Conservation (phyloP, 2,797 vertebrate genomes). For the Bovichtus diacanthus region DNA sequence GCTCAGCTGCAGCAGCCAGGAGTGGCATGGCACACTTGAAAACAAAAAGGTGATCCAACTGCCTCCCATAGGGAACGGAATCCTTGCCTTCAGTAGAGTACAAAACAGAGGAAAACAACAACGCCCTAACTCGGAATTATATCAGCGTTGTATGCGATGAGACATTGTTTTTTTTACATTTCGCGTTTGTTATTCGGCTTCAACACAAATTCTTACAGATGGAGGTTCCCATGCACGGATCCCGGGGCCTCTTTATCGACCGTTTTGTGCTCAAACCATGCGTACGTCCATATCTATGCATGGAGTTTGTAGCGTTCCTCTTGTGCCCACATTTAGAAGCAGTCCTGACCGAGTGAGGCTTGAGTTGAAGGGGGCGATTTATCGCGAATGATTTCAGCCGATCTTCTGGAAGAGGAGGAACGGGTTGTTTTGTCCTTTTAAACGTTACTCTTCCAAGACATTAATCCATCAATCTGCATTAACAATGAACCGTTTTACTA, state of each 20-base stretch:
- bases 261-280: not conserved
- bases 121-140: conserved; percentile 31
- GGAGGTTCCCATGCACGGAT: not conserved
- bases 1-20: conserved; percentile 39
- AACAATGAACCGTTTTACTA: not conserved
- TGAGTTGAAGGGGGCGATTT: not conserved
- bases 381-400: not conserved
- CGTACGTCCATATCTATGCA: not conserved
- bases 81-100: conserved; percentile 12
- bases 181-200: conserved; percentile 21
- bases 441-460: not conserved
- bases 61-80: conserved; percentile 30
- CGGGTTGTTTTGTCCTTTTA: not conserved
- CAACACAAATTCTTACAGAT: conserved; percentile 3
- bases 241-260: not conserved
- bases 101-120: conserved; percentile 34
- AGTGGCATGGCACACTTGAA: conserved; percentile 39
- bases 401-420: not conserved
- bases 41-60: conserved; percentile 62
- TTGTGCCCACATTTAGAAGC: not conserved
- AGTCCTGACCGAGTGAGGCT: not conserved
- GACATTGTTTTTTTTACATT: conserved; percentile 28
- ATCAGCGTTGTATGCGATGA: conserved; percentile 28
- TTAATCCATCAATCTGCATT: not conserved
- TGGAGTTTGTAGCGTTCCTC: not conserved